Conservation (phyloP, 2,888 invertebrate species). For the Polydrusus cervinus region DNA sequence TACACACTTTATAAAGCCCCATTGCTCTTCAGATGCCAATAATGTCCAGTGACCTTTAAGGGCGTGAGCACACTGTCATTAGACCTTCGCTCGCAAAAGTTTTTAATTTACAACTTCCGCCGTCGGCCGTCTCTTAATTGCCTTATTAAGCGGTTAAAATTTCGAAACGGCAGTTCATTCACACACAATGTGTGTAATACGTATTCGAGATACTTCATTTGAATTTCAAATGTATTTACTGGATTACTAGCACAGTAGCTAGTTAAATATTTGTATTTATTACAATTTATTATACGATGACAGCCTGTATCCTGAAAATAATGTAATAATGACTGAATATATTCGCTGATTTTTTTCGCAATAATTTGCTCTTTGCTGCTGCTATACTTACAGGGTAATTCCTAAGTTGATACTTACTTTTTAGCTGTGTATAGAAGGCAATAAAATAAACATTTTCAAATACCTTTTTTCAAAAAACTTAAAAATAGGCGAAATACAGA, state of each 20-base stretch:
- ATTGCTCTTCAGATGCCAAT: background rate
- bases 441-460: no score
- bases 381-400: no score
- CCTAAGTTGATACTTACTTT: no score
- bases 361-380: no score
- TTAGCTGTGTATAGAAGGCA: no score
- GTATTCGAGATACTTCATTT: slow-evolving; percentile 31
- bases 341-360: background rate
- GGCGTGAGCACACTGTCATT: slow-evolving; percentile 26
- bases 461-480: no score
- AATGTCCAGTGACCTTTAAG: slow-evolving; percentile 11
- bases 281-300: slow-evolving; percentile 14
- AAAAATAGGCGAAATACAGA: no score
- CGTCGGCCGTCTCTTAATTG: slow-evolving; percentile 42
- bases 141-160: slow-evolving; percentile 41
- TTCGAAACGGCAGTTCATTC: slow-evolving; percentile 40
- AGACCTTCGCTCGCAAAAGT: slow-evolving; percentile 18
- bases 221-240: slow-evolving; percentile 32
- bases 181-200: slow-evolving; percentile 31
- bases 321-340: background rate
- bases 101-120: slow-evolving; percentile 48
- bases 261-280: slow-evolving; percentile 31
- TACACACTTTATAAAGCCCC: background rate
- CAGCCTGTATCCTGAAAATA: slow-evolving; percentile 15
- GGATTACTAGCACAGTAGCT: slow-evolving; percentile 24